phyloP scores from a whole-genome alignment of 2,888 invertebrate genomes.

The Luffia ferchaultella region DNA sequence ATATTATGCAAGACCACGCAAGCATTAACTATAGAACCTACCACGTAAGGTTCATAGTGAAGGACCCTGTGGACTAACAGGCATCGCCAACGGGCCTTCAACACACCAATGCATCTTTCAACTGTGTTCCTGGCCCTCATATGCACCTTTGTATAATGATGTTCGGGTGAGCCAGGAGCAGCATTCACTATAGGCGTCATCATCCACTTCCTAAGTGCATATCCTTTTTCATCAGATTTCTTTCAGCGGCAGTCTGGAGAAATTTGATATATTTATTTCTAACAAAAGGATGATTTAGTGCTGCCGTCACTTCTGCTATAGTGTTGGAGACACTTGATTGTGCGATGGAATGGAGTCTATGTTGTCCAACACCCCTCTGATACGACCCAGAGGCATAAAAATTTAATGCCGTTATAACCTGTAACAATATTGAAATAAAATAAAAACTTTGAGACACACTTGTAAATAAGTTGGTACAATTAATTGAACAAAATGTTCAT shows the following conservation, averaged over 20 bases:
- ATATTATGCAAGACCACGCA: slow-evolving; percentile 6
- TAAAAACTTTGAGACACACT: no score
- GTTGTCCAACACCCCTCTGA: no score
- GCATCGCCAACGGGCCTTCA: slow-evolving; percentile 6
- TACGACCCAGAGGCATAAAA: no score
- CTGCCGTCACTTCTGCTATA: no score
- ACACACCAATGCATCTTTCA: slow-evolving; percentile 5
- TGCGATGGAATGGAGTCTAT: no score
- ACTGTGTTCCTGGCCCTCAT: neutral
- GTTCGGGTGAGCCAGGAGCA: slow-evolving; percentile 1
- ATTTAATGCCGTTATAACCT: no score
- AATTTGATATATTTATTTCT: no score
- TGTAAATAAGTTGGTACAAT: no score
- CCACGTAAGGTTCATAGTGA: slow-evolving; percentile 1
- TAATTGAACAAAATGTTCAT: no score
- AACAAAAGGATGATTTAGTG: no score
- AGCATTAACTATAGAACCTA: slow-evolving; percentile 4
- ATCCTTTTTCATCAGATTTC: slow-evolving; percentile 2
- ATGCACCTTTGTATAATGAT: neutral
- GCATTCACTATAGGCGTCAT: slow-evolving; percentile 3
- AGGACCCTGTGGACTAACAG: slow-evolving; percentile 2
- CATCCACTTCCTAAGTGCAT: slow-evolving; percentile 1
- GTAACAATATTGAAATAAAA: no score
- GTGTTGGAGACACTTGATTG: no score
- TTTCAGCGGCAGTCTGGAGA: neutral